Base-by-base conservation (phyloP, 2,113 vertebrate species). In the Epinephelus cyanopodus region DNA sequence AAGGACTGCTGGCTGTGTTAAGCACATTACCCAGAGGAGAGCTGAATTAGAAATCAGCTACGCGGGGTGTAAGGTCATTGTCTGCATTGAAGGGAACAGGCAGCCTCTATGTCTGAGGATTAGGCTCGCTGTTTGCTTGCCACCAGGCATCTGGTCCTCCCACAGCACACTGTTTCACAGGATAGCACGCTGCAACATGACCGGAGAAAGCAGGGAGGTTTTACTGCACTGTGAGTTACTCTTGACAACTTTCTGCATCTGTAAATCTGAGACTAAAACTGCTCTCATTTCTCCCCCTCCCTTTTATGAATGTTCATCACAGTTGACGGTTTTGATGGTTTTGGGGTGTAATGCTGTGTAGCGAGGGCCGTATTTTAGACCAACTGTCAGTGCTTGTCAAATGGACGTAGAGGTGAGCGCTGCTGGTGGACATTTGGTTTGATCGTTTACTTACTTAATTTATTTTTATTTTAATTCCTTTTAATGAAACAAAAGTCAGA, bases 221-320 rank as follows among this genome's bases (percentile, higher is more conserved):
- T 95, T 96, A 87, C 90, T 95, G 91, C 94, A 97, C 83, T 96
- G 97, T 97, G 96, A 98, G 97, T 97, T 87, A 29, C 47, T 67
- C 18, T 77, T 68, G 18, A 23, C 66, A 74, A 48, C 47, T 80
- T 79, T 74, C 21, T 63, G 18, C 37, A 3, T 2, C 37, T 66
- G 21, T 27, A n/a, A 56, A 62, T 67, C 56, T 79, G 3, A 79
- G 67, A 48, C 27, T 74, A 5, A 74, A 74, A 52, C 14, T 37
- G 8, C 18, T 0, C 6, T 69, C 12, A 15, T 39, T 63, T 45
- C 42, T 19, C 2, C 33, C 3, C 11, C 33, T 7, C 66, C 54
- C 2, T 0, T 63, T 60, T 33, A 37, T 3, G 5, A 42, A 37
- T 66, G 15, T 45, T 25, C 27, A 10, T 83, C 47, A 60, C 39